phyloP scores from a whole-genome alignment of 2,113 vertebrate genomes.

The Chiloscyllium plagiosum region DNA sequence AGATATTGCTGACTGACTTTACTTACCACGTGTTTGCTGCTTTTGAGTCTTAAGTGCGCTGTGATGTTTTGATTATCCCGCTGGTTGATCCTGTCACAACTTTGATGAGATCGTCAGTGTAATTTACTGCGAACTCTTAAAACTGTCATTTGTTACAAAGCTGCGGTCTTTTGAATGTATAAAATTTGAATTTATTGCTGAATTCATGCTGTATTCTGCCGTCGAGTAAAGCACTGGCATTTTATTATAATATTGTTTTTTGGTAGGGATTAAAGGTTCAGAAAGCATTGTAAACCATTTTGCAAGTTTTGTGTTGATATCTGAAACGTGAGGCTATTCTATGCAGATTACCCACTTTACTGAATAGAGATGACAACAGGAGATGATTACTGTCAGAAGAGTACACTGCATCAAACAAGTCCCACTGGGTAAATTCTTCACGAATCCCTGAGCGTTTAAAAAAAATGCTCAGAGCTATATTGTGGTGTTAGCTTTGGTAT shows the following conservation, averaged over 20 bases:
- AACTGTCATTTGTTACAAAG: background rate
- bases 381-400: background rate
- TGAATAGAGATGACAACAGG: background rate
- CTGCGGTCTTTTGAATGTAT: background rate
- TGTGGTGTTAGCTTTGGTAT: background rate
- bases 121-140: background rate
- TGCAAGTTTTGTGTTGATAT: background rate
- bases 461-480: background rate
- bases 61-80: background rate
- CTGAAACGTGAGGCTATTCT: background rate
- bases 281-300: background rate
- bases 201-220: background rate
- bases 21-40: background rate
- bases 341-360: background rate
- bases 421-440: background rate
- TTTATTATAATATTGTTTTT: background rate
- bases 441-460: background rate
- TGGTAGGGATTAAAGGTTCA: background rate
- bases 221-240: background rate
- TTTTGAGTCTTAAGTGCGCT: background rate
- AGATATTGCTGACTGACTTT: background rate
- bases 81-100: background rate
- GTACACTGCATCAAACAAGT: background rate
- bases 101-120: background rate
- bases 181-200: conserved; percentile 3